Conservation (phyloP, 2,797 vertebrate genomes). For the Carapus acus region DNA sequence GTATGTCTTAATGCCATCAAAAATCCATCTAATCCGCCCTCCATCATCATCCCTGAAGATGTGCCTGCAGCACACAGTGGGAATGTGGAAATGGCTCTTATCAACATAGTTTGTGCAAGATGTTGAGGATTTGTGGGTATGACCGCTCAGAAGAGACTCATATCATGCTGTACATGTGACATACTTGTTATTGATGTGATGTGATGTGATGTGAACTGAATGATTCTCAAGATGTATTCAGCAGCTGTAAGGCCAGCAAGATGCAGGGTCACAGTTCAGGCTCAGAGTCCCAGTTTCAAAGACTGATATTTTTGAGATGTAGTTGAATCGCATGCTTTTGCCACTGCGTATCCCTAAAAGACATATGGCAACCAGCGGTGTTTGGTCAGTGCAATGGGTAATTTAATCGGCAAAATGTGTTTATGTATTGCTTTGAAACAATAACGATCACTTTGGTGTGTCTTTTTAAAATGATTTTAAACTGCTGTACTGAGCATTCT, state of each 20-base stretch:
- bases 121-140: neutral
- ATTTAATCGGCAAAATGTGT: too few relatives aligned
- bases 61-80: neutral
- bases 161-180: neutral
- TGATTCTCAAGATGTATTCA: neutral
- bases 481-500: too few relatives aligned
- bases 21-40: conserved; percentile 1
- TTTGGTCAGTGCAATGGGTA: too few relatives aligned
- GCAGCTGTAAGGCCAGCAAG: neutral
- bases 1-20: neutral
- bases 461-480: too few relatives aligned
- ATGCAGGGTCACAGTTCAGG: neutral
- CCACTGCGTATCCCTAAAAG: too few relatives aligned
- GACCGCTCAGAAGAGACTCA: neutral
- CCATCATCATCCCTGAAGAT: conserved; percentile 3
- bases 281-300: neutral
- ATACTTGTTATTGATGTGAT: too few relatives aligned
- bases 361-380: too few relatives aligned
- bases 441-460: too few relatives aligned
- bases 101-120: conserved; percentile 3
- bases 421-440: too few relatives aligned
- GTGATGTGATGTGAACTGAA: neutral
- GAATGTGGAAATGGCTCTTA: neutral
- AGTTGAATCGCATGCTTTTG: neutral
- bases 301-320: neutral